Base-by-base conservation (phyloP, 2,113 vertebrate genomes). In the Pterocles orientalis region DNA sequence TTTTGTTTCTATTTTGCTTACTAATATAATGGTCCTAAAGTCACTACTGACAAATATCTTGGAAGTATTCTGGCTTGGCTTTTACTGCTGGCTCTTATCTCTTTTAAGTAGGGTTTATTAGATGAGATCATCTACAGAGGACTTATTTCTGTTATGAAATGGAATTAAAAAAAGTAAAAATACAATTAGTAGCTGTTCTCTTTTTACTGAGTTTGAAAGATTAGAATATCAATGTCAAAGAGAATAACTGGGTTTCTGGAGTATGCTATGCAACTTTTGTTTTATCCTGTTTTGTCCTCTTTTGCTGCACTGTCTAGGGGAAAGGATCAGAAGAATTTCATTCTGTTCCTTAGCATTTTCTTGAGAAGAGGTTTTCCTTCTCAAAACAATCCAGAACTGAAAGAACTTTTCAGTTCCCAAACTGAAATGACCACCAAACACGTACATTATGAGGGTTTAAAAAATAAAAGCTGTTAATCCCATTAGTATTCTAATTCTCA, bases 111-210 rank as follows among this genome's bases (percentile, higher is more conserved):
- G 73, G 70, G 72, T 88, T 80, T 90, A 91, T 93, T 92, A 93
- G 96, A 93, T 95, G 95, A 96, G 90, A 92, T 95, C 90, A 93
- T 95, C 92, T 90, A 73, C 60, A 62, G 88, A 93, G 80, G 94
- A 87, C 82, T 95, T 86, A 90, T 53, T 95, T 92, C 58, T 95
- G 84, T 96, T 93, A 78, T 95, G 79, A 94, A 93, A 94, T 93
- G 93, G 88, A 97, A 94, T 95, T 21, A 79, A 96, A 96, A 90
- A 87, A 88, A 88, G 68, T 76, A 87, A 96, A 95, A 79, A 93
- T 87, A 93, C 94, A 95, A 93, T 95, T 95, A 97, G 94, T 93
- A 66, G 78, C 76, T 90, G 82, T 91, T 95, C 80, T 92, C 70
- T 93, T 92, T 95, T 94, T 86, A 61, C 95, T 88, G 47, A 48